Conservation (phyloP, 2,113 vertebrate species). For the Ciconia boyciana region DNA sequence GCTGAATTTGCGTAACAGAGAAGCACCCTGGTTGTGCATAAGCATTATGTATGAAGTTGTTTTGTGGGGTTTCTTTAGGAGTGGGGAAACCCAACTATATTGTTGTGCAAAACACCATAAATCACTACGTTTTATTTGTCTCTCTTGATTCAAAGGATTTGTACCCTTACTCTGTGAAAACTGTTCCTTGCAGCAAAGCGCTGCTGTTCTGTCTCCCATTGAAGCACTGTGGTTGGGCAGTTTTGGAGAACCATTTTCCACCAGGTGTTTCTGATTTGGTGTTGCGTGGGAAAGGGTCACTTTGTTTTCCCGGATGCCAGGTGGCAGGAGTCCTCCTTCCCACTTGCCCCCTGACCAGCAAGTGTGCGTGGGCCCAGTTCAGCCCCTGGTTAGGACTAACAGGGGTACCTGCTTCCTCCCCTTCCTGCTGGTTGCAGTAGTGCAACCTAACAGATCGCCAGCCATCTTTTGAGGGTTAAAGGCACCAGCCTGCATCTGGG, state of each 20-base stretch:
- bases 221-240: background rate
- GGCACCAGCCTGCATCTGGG: background rate
- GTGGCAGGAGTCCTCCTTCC: background rate
- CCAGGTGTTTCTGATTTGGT: background rate
- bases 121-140: background rate
- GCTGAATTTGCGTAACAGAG: background rate
- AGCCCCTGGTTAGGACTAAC: background rate
- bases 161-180: background rate
- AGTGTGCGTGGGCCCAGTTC: no score
- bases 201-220: background rate
- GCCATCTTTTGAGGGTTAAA: background rate
- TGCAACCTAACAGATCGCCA: background rate
- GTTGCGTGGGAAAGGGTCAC: background rate
- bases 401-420: no score
- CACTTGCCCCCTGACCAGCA: background rate
- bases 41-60: background rate
- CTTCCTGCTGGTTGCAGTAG: background rate
- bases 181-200: background rate
- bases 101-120: background rate
- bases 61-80: background rate
- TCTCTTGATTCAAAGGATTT: background rate
- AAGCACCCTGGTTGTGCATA: background rate
- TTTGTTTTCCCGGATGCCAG: background rate
- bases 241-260: background rate
- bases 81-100: background rate